phyloP scores from a whole-genome alignment of 2,888 invertebrate genomes.

The Oxyscelio sp. region DNA sequence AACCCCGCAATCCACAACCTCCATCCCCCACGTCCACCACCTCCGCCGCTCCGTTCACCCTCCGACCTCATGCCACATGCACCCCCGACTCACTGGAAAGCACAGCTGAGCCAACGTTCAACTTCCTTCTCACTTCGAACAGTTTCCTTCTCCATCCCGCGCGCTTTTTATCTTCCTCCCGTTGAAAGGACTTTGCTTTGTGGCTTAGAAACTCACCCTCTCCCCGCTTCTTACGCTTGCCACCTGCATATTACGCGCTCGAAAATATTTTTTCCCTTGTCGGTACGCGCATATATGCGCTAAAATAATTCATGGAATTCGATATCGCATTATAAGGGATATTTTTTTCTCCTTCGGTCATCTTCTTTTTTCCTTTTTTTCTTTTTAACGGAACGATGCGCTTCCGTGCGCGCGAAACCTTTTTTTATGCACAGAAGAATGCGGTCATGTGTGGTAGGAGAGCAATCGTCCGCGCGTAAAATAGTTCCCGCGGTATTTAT shows the following conservation, averaged over 20 bases:
- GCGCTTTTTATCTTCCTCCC: conserved; percentile 57
- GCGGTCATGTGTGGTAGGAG: conserved; percentile 46
- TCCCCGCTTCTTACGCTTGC: conserved; percentile 66
- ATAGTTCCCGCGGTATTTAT: conserved; percentile 58
- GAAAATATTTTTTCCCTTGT: conserved; percentile 66
- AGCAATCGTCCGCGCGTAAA: conserved; percentile 44
- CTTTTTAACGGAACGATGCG: conserved; percentile 59
- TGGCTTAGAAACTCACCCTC: conserved; percentile 51
- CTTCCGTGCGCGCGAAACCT: conserved; percentile 41
- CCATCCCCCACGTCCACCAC: conserved; percentile 35
- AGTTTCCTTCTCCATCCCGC: conserved; percentile 36
- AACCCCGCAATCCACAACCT: conserved; percentile 59
- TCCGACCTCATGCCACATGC: conserved; percentile 82
- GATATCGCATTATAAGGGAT: conserved; percentile 71
- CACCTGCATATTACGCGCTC: conserved; percentile 73
- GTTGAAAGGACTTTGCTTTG: conserved; percentile 66
- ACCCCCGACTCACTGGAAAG: conserved; percentile 85
- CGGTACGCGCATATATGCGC: conserved; percentile 37
- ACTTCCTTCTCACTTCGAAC: conserved; percentile 63
- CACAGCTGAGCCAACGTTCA: conserved; percentile 88
- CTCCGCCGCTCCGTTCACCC: conserved; percentile 76
- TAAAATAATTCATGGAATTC: conserved; percentile 76
- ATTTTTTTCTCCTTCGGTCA: conserved; percentile 74
- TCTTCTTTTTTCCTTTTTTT: conserved; percentile 44
- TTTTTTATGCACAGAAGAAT: conserved; percentile 54